These are phyloP conservation scores for Petromus typicus DNA, from an alignment of 2,113 vertebrate genomes.

Conservation along the genomic window DNA sequence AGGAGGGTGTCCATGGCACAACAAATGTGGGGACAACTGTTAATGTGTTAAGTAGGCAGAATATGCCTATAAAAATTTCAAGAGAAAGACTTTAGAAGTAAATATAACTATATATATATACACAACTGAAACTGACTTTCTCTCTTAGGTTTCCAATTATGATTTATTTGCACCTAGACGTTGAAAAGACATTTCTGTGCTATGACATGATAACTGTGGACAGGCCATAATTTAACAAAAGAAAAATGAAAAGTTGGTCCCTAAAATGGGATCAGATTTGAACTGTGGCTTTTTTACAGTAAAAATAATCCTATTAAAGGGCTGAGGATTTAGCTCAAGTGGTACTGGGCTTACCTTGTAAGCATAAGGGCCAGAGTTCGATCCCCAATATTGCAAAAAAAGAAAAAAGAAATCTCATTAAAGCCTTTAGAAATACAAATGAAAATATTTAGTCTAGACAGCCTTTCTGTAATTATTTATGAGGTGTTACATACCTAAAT, in stretches of 20 bases:
- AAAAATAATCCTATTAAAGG: not conserved
- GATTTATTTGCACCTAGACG: slow-evolving; percentile 20
- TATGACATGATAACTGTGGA: not conserved
- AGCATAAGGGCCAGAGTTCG: too few species aligned
- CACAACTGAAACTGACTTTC: not conserved
- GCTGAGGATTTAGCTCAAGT: too few species aligned
- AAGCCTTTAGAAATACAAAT: too few species aligned
- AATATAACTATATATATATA: not conserved
- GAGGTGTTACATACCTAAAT: not conserved
- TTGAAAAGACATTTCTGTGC: slow-evolving; percentile 25
- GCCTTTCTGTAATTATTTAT: not conserved
- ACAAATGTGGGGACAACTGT: not conserved
- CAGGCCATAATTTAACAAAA: not conserved
- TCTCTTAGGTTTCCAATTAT: not conserved
- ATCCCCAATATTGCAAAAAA: too few species aligned
- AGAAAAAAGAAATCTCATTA: too few species aligned
- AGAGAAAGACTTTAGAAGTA: slow-evolving; percentile 7
- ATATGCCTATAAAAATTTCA: not conserved
- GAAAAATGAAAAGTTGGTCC: not conserved
- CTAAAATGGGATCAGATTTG: slow-evolving; percentile 6
- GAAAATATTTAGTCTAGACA: not conserved
- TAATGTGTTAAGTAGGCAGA: not conserved
- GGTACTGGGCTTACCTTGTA: too few species aligned
- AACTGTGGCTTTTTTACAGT: not conserved
- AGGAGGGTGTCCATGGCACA: not conserved